A percentile compares a stretch with the other conserved stretches of the same genome.
Evolutionary conservation across 1,140 invertebrate genomes (phyloP).

Genomic region (Phthorimaea operculella): DNA sequence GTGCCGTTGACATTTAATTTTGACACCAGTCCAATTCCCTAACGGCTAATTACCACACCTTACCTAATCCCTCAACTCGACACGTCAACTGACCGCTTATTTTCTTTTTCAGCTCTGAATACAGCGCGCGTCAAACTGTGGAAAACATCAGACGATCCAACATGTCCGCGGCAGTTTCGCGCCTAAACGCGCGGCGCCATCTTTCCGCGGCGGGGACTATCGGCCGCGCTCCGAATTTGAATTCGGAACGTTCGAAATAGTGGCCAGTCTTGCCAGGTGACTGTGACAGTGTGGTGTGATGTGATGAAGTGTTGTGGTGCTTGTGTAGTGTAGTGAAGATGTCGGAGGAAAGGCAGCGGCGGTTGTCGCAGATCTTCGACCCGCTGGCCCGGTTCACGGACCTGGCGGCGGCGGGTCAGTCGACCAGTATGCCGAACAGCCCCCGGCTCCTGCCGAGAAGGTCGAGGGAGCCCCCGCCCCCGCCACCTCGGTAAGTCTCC

Average conservation of each 20-base stretch:
- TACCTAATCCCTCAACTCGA: slow-evolving; percentile 30
- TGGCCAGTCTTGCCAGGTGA: slow-evolving; percentile 35
- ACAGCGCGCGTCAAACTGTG: slow-evolving; percentile 15
- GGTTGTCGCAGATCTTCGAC: slow-evolving; percentile 83
- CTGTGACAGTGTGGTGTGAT: slow-evolving; percentile 42
- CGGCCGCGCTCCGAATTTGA: slow-evolving; percentile 37
- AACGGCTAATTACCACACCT: slow-evolving; percentile 38
- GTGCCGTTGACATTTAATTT: background rate
- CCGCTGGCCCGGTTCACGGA: slow-evolving; percentile 77
- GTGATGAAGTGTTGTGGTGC: slow-evolving; percentile 41
- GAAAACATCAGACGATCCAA: slow-evolving; percentile 46
- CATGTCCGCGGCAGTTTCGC: slow-evolving; percentile 47
- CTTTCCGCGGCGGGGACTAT: slow-evolving; percentile 28
- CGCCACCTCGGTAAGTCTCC: slow-evolving; percentile 60
- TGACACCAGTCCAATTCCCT: slow-evolving; percentile 22
- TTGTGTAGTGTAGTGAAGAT: slow-evolving; percentile 54
- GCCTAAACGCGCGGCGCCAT: slow-evolving; percentile 48
- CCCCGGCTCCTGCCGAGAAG: slow-evolving; percentile 74
- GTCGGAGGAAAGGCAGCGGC: slow-evolving; percentile 72
- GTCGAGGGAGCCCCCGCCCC: slow-evolving; percentile 64
- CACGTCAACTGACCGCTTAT: slow-evolving; percentile 27
- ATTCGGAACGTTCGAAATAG: slow-evolving; percentile 48
- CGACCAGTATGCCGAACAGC: slow-evolving; percentile 74
- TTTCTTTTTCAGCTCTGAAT: slow-evolving; percentile 59
- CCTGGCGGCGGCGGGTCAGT: slow-evolving; percentile 64